Evolutionary conservation across 2,888 invertebrate genomes (phyloP), one percentile per base, ranked within the genome.

Genomic region (Apamea sordens): DNA sequence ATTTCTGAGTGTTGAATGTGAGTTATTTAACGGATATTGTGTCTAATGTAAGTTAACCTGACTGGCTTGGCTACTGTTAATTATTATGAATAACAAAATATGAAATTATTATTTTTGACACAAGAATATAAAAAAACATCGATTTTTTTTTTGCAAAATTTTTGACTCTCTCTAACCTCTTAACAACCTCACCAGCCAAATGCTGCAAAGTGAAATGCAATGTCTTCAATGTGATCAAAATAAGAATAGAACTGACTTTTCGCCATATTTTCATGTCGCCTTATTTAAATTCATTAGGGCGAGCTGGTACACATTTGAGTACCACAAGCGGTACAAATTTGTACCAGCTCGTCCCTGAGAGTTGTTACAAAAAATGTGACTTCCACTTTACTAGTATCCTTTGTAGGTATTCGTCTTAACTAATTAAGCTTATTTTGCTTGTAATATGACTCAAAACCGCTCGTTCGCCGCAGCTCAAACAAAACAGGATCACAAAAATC

Each of bases 1-100:
- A 61, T 81, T 83, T 76, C n/a, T 86, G 50, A 82, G 80, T 89
- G 86, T 87, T 86, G 80, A 79, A 73, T 84, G 87, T 89, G 61
- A 73, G 63, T 83, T 83, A 80, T 15, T 71, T 74, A 73, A 75
- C 84, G 72, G 68, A 82, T 24, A 75, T 47, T 80, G 80, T 82
- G 70, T 70, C 76, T 86, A 78, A 86, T 87, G 83, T 80, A 78
- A 82, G 85, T 83, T 82, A 85, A 85, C 78, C 61, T 59, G 36
- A 79, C 6, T 56, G 73, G 56, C 79, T 79, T 79, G 21, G 56
- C 56, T 53, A 75, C 24, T 75, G 21, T 78, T 77, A 28, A 28
- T 76, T 15, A 41, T 50, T 8, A 36, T 24, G 0, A 75, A 65
- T 77, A 80, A 79, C 77, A 36, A 15, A 21, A 41, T 8, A 13